A percentile compares a stretch with the other conserved stretches of the same genome.
These are phyloP conservation scores for Pentalonia nigronervosa DNA, from an alignment of 1,140 invertebrate species.

Conservation along the genomic window DNA sequence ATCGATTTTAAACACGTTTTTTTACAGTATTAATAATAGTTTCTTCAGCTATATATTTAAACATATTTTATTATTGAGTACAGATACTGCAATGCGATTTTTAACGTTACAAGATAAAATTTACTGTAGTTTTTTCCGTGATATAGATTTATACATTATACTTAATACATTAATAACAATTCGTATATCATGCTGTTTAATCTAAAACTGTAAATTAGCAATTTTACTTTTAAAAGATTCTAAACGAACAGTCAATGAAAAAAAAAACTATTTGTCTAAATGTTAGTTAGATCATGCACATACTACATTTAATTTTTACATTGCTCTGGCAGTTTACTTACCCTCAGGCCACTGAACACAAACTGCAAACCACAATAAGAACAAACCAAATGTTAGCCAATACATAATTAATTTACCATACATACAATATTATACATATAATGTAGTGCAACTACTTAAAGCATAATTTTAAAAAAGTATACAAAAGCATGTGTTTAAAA, in stretches of 20 bases:
- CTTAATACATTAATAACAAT: neutral
- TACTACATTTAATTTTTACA: constrained; percentile 21
- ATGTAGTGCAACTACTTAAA: constrained; percentile 35
- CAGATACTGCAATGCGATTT: neutral
- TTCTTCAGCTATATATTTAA: neutral
- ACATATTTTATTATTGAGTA: neutral
- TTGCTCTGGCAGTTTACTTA: constrained; percentile 63
- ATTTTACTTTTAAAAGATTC: neutral
- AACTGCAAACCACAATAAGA: constrained; percentile 73
- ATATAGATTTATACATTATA: neutral
- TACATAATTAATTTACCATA: constrained; percentile 56
- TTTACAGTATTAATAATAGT: neutral
- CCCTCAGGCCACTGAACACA: constrained; percentile 88
- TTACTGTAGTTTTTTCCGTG: neutral
- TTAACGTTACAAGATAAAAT: neutral
- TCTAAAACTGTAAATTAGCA: constrained; percentile 2
- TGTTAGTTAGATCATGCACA: constrained; percentile 25
- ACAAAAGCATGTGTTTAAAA: constrained; percentile 20
- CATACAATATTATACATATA: constrained; percentile 55
- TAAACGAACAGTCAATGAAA: neutral
- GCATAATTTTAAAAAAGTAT: constrained; percentile 30
- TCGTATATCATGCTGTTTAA: neutral
- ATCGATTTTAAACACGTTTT: neutral
- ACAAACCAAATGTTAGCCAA: constrained; percentile 59
- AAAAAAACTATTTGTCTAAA: constrained; percentile 6